Base-by-base conservation (phyloP, 2,113 vertebrate genomes). In the Scytalopus superciliaris region DNA sequence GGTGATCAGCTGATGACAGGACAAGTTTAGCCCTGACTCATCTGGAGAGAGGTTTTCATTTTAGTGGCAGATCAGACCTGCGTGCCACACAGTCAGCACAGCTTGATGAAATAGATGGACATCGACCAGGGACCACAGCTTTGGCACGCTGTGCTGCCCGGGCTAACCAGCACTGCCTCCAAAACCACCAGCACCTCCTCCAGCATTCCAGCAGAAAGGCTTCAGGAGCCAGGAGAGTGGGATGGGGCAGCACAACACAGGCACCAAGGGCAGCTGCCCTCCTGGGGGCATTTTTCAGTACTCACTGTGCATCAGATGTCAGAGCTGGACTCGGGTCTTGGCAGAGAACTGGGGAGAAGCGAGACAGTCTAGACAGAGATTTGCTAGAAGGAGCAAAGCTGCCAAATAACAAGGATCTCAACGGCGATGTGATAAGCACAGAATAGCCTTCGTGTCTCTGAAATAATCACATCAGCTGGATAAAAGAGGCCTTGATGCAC, bases 11-110 rank as follows among this genome's bases (percentile, higher is more conserved):
- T 89, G 83, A 92, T 19, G 62, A 69, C 57, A 79, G 3, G 70
- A 90, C 89, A 96, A 63, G 83, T 87, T 90, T 39, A 90, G 84
- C 60, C 89, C 86, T 84, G 93, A 95, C 86, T 96, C 95, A 94
- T 92, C 80, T 31, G 57, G 39, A 52, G 39, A 87, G 53, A 83
- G 72, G 62, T 86, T 90, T 88, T 42, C 55, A 19, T 59, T 55
- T 64, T 44, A 45, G 45, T 39, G 52, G 64, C 73, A 93, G 68
- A 62, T 37, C 92, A 67, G 68, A 74, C 27, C 72, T 30, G 53
- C 63, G 33, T 2, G 12, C 84, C 55, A 77, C 78, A 53, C 31
- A 50, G 82, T 45, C 82, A 81, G 90, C 72, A 93, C 27, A 70
- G 79, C 44, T 31, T 3, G 39, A 28, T 23, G 78, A 28, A 67